Percentiles rank a stretch among this genome's conserved stretches.
These are phyloP conservation scores for Cremastobaeus sp. DNA, from an alignment of 2,888 invertebrate species.

Conservation along the genomic window DNA sequence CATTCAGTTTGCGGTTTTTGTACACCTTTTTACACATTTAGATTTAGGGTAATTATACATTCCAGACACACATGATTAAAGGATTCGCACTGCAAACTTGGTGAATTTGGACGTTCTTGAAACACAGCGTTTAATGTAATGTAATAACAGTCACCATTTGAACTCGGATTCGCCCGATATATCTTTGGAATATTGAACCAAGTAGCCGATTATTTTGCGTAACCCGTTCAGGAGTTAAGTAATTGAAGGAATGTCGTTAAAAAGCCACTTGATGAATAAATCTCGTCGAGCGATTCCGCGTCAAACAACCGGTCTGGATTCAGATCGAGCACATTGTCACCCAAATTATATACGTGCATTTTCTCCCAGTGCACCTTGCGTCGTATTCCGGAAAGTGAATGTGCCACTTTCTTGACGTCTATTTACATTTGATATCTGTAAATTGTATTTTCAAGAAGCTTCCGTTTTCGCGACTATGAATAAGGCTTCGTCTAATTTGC, in stretches of 20 bases:
- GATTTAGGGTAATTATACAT: constrained; percentile 50
- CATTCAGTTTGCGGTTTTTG: constrained; percentile 45
- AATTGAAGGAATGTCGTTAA: constrained; percentile 29
- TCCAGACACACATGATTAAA: constrained; percentile 52
- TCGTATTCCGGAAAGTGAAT: constrained; percentile 15
- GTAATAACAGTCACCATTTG: constrained; percentile 32
- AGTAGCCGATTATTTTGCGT: constrained; percentile 28
- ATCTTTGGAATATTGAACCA: constrained; percentile 45
- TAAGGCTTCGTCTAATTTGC: constrained; percentile 39
- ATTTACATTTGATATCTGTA: constrained; percentile 25
- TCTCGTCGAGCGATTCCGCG: background rate
- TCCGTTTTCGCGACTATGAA: constrained; percentile 21
- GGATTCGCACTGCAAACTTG: constrained; percentile 47
- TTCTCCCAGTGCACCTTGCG: constrained; percentile 9
- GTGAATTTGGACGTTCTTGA: constrained; percentile 47
- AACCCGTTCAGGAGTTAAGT: constrained; percentile 15
- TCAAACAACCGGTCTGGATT: constrained; percentile 29
- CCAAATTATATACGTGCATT: constrained; percentile 25
- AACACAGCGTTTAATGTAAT: constrained; percentile 40
- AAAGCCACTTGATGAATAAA: constrained; percentile 24
- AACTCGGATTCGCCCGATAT: constrained; percentile 18
- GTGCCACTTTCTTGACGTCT: constrained; percentile 10
- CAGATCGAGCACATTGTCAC: constrained; percentile 22
- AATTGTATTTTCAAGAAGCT: constrained; percentile 26
- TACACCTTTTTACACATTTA: constrained; percentile 53